Evolutionary conservation across 1,140 invertebrate genomes (phyloP).

Genomic region (Mizuhopecten yessoensis): DNA sequence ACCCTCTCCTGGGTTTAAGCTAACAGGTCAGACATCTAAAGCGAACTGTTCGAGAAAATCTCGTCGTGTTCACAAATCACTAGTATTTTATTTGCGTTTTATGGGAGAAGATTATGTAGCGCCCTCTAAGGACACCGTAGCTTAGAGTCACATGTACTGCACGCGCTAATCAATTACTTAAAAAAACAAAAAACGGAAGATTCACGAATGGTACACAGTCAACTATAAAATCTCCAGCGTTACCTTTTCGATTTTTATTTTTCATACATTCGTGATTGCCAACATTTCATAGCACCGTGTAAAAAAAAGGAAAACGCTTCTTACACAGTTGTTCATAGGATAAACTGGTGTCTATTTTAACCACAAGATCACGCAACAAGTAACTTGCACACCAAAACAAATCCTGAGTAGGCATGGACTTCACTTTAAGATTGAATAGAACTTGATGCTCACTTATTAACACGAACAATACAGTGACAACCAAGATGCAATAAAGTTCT

Average conservation of each 20-base stretch:
- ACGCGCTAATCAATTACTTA: constrained; percentile 32
- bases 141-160: background rate
- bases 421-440: too few species aligned
- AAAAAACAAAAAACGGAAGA: background rate
- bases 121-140: background rate
- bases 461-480: too few species aligned
- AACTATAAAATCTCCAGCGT: background rate
- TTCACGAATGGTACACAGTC: constrained; percentile 23
- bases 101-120: background rate
- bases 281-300: too few species aligned
- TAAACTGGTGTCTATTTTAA: too few species aligned
- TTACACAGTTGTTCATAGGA: too few species aligned
- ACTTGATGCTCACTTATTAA: too few species aligned
- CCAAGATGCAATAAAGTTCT: too few species aligned
- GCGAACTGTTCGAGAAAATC: background rate
- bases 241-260: background rate
- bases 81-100: background rate
- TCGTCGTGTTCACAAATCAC: background rate
- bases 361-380: too few species aligned
- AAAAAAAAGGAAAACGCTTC: too few species aligned
- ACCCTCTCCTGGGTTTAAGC: background rate
- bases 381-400: too few species aligned
- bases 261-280: background rate
- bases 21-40: background rate
- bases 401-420: too few species aligned